Evolutionary conservation across 2,888 invertebrate genomes (phyloP).

Genomic region (Erannis defoliaria): DNA sequence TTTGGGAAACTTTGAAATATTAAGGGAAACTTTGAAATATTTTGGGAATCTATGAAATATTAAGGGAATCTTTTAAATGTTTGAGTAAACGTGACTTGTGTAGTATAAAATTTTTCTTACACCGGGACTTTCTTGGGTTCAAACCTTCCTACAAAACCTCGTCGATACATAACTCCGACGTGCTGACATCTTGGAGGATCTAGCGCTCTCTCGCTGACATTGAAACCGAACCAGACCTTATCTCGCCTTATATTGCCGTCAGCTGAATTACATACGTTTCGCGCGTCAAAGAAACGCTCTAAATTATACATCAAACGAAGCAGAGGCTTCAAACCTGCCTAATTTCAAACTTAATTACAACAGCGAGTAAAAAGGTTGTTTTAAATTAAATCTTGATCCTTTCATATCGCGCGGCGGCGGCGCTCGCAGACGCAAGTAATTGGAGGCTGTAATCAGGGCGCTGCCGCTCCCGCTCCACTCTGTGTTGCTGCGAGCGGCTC

Average conservation of each 20-base stretch:
- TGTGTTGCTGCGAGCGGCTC: neutral
- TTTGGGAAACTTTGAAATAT: no score
- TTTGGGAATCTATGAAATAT: no score
- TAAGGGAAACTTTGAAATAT: no score
- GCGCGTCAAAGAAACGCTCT: constrained; percentile 26
- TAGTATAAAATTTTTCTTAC: no score
- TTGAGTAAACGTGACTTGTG: no score
- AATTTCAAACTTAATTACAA: constrained; percentile 35
- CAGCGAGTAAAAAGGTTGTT: constrained; percentile 37
- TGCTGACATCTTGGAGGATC: no score
- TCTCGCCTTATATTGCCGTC: neutral
- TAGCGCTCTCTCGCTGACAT: no score
- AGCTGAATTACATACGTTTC: neutral
- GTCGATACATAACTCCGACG: no score
- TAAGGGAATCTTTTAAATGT: no score
- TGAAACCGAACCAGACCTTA: no score
- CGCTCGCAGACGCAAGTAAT: constrained; percentile 25
- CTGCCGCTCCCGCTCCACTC: neutral
- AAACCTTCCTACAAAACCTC: no score
- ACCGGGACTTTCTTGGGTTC: no score
- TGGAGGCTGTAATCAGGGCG: constrained; percentile 24
- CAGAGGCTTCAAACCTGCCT: constrained; percentile 14
- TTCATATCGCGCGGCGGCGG: constrained; percentile 28
- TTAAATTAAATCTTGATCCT: constrained; percentile 42
- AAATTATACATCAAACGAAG: constrained; percentile 34